Evolutionary conservation across 2,113 vertebrate genomes (phyloP), one percentile per base, ranked within the genome.

Genomic region (Chloebia gouldiae): DNA sequence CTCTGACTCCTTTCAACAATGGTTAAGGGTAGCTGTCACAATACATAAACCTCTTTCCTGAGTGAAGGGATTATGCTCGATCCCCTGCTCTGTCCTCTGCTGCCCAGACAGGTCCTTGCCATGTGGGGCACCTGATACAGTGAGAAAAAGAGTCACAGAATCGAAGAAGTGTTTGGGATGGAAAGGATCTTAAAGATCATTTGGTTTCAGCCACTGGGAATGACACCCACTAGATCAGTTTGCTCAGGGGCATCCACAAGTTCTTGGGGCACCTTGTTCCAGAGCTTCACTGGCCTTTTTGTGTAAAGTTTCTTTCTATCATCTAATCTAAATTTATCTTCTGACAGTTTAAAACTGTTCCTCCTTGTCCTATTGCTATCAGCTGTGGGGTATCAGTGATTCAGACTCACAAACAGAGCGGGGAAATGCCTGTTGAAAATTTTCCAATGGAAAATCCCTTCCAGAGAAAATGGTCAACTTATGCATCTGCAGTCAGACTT

Each of bases 111-210:
- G 70, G 8, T 27, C 21, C 15, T 30, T 75, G 47, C 8, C 5
- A 17, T 17, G 15, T 3, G 1, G 16, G 33, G 6, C 8, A 15
- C 9, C 19, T 78, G 45, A 47, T 0, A 1, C 14, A 56, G 23
- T 1, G 2, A 79, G 39, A 59, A 23, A 9, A 30, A 45, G 11
- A 70, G 63, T 11, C 10, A 33, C 1, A 44, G 33, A 21, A 30
- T 30, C 39, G 30, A 45, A 65, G 6, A 53, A 40, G 27, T 11
- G 2, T 31, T 53, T 76, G 47, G 14, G 4, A 54, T 54, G 10
- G 25, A 37, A 54, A 40, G 12, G 21, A 33, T 30, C 30, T 61
- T 69, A 69, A 54, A 61, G 35, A 49, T 31, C 8, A 11, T 35
- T 45, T 42, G 0, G 3, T 27, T 82, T 53, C 22, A 61, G 10